Evolutionary conservation across 2,888 invertebrate genomes (phyloP).

Genomic region (Dinocampus coccinellae): DNA sequence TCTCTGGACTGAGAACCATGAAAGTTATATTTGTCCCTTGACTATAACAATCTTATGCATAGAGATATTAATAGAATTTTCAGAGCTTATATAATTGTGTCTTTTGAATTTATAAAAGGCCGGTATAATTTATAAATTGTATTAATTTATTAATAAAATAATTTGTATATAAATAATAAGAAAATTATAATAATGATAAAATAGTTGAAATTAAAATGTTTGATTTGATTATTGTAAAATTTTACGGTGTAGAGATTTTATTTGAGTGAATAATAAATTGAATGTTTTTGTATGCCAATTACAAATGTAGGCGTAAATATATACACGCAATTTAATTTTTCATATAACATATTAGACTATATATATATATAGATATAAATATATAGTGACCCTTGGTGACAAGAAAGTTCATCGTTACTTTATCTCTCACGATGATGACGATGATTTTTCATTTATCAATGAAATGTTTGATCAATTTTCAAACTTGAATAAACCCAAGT

Average conservation of each 20-base stretch:
- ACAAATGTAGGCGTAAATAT: background rate
- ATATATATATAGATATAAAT: background rate
- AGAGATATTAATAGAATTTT: background rate
- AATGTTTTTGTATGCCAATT: background rate
- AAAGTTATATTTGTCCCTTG: background rate
- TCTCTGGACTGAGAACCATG: background rate
- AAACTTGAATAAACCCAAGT: conserved; percentile 6
- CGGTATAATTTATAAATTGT: background rate
- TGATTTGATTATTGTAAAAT: too few species aligned
- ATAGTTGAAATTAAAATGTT: background rate
- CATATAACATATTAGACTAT: conserved; percentile 17
- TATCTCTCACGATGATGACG: conserved; percentile 31
- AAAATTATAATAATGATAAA: background rate
- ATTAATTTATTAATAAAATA: background rate
- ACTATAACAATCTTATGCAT: background rate
- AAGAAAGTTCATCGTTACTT: conserved; percentile 42
- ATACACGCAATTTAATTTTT: conserved; percentile 24
- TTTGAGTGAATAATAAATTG: background rate
- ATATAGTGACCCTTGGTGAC: conserved; percentile 19
- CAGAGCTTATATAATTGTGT: background rate
- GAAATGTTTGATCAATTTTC: conserved; percentile 7
- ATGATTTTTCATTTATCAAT: background rate
- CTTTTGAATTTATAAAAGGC: background rate
- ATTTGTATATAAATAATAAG: background rate
- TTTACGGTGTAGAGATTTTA: background rate